Base-by-base conservation (phyloP, 2,797 vertebrate species). In the Tapirus indicus region DNA sequence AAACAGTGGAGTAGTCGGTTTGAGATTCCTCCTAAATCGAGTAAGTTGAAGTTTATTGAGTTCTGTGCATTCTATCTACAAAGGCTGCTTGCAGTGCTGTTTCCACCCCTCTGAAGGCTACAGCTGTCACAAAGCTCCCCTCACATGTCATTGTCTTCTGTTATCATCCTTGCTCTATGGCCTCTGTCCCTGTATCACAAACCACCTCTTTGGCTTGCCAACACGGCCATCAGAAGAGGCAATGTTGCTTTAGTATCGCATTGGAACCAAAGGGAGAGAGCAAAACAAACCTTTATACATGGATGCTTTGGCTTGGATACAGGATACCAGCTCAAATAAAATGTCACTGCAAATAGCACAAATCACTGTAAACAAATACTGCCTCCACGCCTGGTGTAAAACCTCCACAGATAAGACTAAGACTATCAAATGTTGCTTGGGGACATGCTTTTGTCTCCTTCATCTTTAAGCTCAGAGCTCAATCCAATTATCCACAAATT, bases 401-500 rank as follows among this genome's bases (percentile, higher is more conserved):
- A 98, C 98, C 98, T 98, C 97, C 98, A 94, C 97, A 98, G 98
- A 99, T 98, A 99, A 99, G 98, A 89, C 98, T 98, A 98, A 99
- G 98, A 97, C 97, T 97, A 97, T 98, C 98, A 98, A 98, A 98
- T 95, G 94, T 87, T 97, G 98, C 98, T 98, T 97, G 98, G 97
- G 98, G 98, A 98, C 97, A 98, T 0, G 97, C 97, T 98, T 98
- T 98, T 98, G 98, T 98, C 97, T 98, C 98, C 98, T 99, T 98
- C 98, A 98, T 99, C 98, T 98, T 98, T 98, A 98, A 99, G 98
- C 98, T 98, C 97, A 97, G 95, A 97, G 95, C 95, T 98, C 98
- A 98, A 99, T 99, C 98, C 98, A 98, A 98, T 99, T 99, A 99
- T 97, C 95, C 98, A 97, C 98, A 98, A 94, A 98, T 99, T 98